These are phyloP conservation scores for Metopolophium dirhodum DNA, from an alignment of 1,140 invertebrate species.

Conservation along the genomic window DNA sequence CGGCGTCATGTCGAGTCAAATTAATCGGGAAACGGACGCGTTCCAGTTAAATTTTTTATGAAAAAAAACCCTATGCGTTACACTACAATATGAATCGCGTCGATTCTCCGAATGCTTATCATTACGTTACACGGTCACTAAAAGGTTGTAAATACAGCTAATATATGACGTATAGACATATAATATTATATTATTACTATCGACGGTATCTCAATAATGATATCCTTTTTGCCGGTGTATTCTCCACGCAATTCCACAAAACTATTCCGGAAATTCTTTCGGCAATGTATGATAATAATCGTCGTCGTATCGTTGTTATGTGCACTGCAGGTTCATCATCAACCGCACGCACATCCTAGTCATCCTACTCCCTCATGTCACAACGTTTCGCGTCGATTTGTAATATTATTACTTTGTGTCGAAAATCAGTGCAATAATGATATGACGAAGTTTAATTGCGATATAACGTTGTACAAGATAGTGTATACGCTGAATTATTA, in stretches of 20 bases:
- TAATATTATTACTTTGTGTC: neutral
- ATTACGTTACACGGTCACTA: neutral
- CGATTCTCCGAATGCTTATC: neutral
- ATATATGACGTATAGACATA: neutral
- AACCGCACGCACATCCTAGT: neutral
- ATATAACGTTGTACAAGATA: neutral
- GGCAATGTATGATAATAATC: neutral
- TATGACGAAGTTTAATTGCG: neutral
- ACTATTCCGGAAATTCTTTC: neutral
- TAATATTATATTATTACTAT: neutral
- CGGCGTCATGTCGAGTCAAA: neutral
- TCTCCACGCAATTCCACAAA: neutral
- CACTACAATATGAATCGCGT: neutral
- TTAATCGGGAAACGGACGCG: constrained; percentile 5
- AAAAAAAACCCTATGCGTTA: neutral
- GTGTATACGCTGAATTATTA: neutral
- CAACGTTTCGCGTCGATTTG: neutral
- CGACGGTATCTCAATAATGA: neutral
- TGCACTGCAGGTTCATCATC: neutral
- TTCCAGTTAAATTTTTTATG: neutral
- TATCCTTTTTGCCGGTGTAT: neutral
- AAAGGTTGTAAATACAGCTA: neutral
- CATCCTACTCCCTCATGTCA: neutral
- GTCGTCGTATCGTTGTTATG: neutral
- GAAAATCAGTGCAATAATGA: neutral